Conservation (phyloP, 2,113 vertebrate genomes). For the Sinocyclocheilus rhinocerous region DNA sequence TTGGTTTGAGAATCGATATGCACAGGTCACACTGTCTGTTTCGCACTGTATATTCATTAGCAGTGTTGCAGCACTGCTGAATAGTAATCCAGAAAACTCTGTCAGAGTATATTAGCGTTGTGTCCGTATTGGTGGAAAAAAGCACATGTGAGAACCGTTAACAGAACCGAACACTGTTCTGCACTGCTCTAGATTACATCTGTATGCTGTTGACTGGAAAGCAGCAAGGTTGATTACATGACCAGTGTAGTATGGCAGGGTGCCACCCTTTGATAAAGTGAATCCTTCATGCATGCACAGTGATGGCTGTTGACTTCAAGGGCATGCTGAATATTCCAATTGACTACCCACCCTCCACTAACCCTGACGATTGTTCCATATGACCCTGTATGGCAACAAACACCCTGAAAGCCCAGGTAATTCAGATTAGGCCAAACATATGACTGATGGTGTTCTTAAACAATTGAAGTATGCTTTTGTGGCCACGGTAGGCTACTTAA, state of each 20-base stretch:
- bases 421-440: slow-evolving; percentile 32
- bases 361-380: slow-evolving; percentile 47
- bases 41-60: not conserved
- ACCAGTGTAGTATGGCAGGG: slow-evolving; percentile 49
- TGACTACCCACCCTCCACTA: slow-evolving; percentile 58
- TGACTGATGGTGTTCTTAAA: slow-evolving; percentile 40
- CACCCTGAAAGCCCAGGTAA: slow-evolving; percentile 28
- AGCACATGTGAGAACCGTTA: not conserved
- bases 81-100: not conserved
- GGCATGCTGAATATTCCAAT: slow-evolving; percentile 62
- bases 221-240: slow-evolving; percentile 63
- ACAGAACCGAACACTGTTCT: not conserved
- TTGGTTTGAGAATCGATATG: not conserved
- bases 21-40: not conserved
- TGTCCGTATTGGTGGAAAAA: not conserved
- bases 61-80: not conserved
- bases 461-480: slow-evolving; percentile 35
- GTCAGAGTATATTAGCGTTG: not conserved
- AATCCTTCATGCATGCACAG: slow-evolving; percentile 59
- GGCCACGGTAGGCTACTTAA: not conserved
- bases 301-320: slow-evolving; percentile 58
- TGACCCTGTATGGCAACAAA: slow-evolving; percentile 39
- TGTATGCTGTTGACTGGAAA: slow-evolving; percentile 61
- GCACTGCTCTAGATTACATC: slow-evolving; percentile 50
- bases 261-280: slow-evolving; percentile 62